phyloP scores from a whole-genome alignment of 1,140 invertebrate genomes.

The Dryas iulia region DNA sequence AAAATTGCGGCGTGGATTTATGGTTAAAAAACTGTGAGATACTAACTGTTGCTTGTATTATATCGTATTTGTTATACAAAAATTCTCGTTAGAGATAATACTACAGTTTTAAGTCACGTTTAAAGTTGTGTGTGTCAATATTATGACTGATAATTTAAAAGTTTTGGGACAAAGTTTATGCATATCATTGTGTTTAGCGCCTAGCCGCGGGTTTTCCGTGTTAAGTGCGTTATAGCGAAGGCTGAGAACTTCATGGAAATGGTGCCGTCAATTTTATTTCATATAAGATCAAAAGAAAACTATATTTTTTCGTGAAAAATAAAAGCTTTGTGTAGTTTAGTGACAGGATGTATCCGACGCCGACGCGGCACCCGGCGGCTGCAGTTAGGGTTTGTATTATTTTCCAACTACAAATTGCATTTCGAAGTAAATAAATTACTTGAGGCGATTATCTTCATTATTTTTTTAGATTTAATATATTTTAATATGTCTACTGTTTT shows the following conservation, averaged over 20 bases:
- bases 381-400: constrained; percentile 73
- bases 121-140: constrained; percentile 53
- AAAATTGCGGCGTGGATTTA: constrained; percentile 75
- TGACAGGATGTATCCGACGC: constrained; percentile 70
- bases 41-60: constrained; percentile 57
- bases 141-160: constrained; percentile 74
- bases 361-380: constrained; percentile 70
- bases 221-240: constrained; percentile 68
- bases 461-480: background rate
- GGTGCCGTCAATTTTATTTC: constrained; percentile 51
- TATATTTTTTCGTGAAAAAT: constrained; percentile 59
- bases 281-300: constrained; percentile 57
- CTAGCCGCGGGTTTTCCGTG: constrained; percentile 55
- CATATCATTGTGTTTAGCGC: constrained; percentile 73
- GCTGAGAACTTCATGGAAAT: constrained; percentile 55
- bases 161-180: constrained; percentile 74
- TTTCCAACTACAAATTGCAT: constrained; percentile 17
- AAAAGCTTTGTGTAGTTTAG: constrained; percentile 45
- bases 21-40: constrained; percentile 60
- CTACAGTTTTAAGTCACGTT: constrained; percentile 10
- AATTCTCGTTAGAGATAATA: constrained; percentile 17
- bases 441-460: background rate
- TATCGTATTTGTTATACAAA: constrained; percentile 17
- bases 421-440: background rate
- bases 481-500: constrained; percentile 42